phyloP scores from a whole-genome alignment of 2,113 vertebrate genomes.

The Varanus salvator region DNA sequence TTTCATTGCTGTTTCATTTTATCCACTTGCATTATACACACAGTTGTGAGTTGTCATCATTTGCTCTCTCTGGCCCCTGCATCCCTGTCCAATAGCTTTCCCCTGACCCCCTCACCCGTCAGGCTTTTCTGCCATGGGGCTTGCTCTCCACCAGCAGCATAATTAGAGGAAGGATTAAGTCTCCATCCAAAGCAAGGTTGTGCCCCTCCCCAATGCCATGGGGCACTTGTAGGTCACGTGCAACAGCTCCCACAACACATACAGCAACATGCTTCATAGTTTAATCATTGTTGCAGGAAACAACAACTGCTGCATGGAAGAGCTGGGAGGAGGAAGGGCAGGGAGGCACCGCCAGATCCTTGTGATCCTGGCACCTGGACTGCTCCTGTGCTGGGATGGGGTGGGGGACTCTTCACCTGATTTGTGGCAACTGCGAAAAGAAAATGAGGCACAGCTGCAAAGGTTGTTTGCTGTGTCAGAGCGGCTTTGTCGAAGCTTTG shows the following conservation, averaged over 20 bases:
- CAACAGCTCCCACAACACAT: background rate
- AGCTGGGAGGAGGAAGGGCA: background rate
- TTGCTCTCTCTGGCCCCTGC: background rate
- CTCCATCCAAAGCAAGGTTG: background rate
- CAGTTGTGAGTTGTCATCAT: background rate
- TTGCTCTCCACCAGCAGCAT: background rate
- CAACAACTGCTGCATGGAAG: background rate
- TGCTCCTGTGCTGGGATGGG: background rate
- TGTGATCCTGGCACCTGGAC: background rate
- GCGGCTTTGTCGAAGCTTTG: background rate
- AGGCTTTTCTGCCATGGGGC: background rate
- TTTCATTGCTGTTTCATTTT: background rate
- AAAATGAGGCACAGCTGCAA: too few relatives aligned
- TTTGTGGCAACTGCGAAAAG: background rate
- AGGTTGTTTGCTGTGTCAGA: background rate
- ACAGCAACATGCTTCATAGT: background rate
- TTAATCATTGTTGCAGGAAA: background rate
- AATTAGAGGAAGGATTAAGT: background rate
- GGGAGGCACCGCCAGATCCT: background rate
- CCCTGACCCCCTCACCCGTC: background rate
- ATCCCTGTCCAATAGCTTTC: background rate
- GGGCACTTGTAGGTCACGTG: background rate
- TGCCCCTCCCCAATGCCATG: background rate
- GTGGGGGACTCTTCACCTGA: background rate
- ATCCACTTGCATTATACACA: background rate